Base-by-base conservation (phyloP, 1,140 invertebrate genomes). In the Hormaphis cornu region DNA sequence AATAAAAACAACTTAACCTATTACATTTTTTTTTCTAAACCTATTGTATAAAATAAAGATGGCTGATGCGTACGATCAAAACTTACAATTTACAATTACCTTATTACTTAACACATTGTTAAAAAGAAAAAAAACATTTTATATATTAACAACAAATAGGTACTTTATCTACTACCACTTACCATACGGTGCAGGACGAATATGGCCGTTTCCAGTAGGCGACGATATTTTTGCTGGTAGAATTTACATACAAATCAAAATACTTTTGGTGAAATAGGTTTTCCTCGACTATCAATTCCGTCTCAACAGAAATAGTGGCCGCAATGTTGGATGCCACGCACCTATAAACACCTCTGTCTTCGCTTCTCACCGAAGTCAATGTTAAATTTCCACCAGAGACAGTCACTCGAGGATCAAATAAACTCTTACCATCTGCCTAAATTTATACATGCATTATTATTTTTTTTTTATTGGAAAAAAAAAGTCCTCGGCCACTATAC, bases 301-400 rank as follows among this genome's bases (percentile, higher is more conserved):
- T 90, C 77, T 91, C 87, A 1, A 87, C 85, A 2, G 89, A 86
- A 30, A 96, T 86, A 10, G 89, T 91, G n/a, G 90, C 91, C 9
- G 94, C 91, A 76, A 94, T 91, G 79, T 97, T 97, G 71, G 85
- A 89, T 2, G 91, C 89, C 35, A 91, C 86, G 78, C 95, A 98
- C 77, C 94, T 89, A 79, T 96, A 97, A 70, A 88, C 80, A 6
- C 94, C 94, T 75, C 93, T 86, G 80, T 97, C 95, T 70, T 86
- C 84, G 78, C 95, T 91, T 70, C 86, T 82, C 22, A 97, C 83
- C 70, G 86, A 83, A 69, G 83, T 83, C 52, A 98, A 89, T 22
- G 91, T 95, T 71, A 97, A 80, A 81, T 95, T 95, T 53, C 93
- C 93, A 54, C 86, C 88, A 69, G 83, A 83, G 30, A 91, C 78